phyloP scores from a whole-genome alignment of 2,113 vertebrate species.

The Stigmatopora argus region DNA sequence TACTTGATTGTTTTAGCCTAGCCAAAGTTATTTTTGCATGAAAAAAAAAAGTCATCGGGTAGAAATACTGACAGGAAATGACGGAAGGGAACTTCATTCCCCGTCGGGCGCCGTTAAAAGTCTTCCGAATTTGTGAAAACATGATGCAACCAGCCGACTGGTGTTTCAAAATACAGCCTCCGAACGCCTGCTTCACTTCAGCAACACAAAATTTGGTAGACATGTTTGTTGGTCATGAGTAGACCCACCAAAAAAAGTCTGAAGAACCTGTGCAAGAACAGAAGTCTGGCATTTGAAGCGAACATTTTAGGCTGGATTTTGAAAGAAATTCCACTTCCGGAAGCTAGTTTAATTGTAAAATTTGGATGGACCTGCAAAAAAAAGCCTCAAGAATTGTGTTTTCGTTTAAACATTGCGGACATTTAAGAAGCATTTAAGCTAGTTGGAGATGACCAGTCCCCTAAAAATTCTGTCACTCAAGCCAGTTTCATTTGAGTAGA shows the following conservation, averaged over 20 bases:
- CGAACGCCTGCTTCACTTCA: not conserved
- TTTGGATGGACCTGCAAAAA: not conserved
- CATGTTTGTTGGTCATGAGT: too few species aligned
- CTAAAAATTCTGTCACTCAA: too few species aligned
- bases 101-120: not conserved
- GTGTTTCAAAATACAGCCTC: not conserved
- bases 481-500: too few species aligned
- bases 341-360: too few species aligned
- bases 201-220: not conserved
- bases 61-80: slow-evolving; percentile 45
- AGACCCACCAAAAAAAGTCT: too few species aligned
- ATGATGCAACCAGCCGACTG: not conserved
- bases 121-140: not conserved
- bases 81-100: not conserved
- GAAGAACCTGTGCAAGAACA: too few species aligned
- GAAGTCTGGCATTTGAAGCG: too few species aligned
- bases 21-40: slow-evolving; percentile 31
- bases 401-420: not conserved
- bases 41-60: slow-evolving; percentile 61
- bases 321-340: too few species aligned
- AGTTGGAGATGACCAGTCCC: not conserved
- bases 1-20: slow-evolving; percentile 44
- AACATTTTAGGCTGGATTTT: too few species aligned
- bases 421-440: not conserved
- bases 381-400: not conserved